These are phyloP conservation scores for Calypte anna DNA, from an alignment of 2,113 vertebrate genomes.

Conservation along the genomic window DNA sequence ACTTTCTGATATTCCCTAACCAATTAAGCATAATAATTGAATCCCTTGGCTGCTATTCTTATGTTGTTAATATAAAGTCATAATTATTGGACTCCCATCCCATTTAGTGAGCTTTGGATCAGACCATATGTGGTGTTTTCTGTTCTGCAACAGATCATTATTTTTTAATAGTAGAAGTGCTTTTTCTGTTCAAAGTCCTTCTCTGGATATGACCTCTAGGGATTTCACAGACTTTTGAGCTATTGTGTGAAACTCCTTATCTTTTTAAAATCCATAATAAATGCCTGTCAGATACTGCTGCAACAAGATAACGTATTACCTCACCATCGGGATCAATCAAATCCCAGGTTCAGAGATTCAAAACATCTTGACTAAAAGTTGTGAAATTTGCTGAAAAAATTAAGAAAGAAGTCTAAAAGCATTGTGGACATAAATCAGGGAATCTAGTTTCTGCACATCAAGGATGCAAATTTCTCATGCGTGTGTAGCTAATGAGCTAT, in stretches of 20 bases:
- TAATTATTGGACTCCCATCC: background rate
- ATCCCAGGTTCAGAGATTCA: slow-evolving; percentile 48
- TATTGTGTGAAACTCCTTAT: slow-evolving; percentile 5
- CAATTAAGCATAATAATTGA: slow-evolving; percentile 22
- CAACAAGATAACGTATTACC: slow-evolving; percentile 64
- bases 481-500: background rate
- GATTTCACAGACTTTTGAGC: slow-evolving; percentile 43
- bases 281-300: slow-evolving; percentile 62
- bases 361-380: slow-evolving; percentile 60
- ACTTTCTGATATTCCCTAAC: background rate
- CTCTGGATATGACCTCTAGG: slow-evolving; percentile 50
- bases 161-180: background rate
- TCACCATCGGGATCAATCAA: slow-evolving; percentile 70
- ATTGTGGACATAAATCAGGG: slow-evolving; percentile 55
- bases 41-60: background rate
- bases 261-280: slow-evolving; percentile 73
- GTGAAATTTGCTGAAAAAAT: slow-evolving; percentile 72
- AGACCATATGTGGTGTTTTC: background rate
- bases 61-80: slow-evolving; percentile 11
- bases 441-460: background rate
- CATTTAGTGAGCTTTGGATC: background rate
- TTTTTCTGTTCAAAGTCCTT: slow-evolving; percentile 15
- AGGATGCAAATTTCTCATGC: background rate
- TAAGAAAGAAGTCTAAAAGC: slow-evolving; percentile 46
- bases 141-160: background rate